These are phyloP conservation scores for Seriola aureovittata DNA, from an alignment of 2,113 vertebrate genomes.

Conservation along the genomic window DNA sequence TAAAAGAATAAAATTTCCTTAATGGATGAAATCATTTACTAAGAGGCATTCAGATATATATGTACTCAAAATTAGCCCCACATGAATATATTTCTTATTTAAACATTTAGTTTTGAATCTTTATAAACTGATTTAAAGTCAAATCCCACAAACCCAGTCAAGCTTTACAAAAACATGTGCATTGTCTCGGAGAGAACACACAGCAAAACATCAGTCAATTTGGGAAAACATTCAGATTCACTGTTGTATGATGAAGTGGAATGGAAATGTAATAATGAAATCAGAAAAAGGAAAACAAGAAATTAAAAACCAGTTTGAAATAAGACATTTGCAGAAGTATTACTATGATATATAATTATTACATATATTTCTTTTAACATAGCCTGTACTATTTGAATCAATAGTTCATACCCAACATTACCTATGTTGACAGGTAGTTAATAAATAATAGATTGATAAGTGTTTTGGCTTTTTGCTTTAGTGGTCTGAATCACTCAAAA, in stretches of 20 bases:
- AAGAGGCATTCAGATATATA: too few relatives aligned
- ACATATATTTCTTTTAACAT: slow-evolving; percentile 6
- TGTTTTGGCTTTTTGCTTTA: slow-evolving; percentile 57
- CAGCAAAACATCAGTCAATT: not conserved
- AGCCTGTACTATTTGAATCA: slow-evolving; percentile 1
- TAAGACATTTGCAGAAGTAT: too few relatives aligned
- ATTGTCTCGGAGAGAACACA: not conserved
- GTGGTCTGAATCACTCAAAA: slow-evolving; percentile 60
- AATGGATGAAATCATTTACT: too few relatives aligned
- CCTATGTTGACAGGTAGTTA: slow-evolving; percentile 54
- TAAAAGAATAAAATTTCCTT: too few relatives aligned
- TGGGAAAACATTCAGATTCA: not conserved
- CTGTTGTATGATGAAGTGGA: not conserved
- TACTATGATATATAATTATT: too few relatives aligned
- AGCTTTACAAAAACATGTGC: not conserved
- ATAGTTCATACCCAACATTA: slow-evolving; percentile 22
- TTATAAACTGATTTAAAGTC: not conserved
- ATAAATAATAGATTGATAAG: slow-evolving; percentile 68
- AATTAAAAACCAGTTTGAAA: not conserved
- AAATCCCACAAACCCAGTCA: not conserved
- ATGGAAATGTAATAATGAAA: not conserved
- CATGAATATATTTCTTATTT: not conserved
- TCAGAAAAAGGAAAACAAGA: not conserved
- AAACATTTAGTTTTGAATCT: not conserved
- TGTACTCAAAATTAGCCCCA: not conserved